Base-by-base conservation (phyloP, 2,113 vertebrate genomes). In the Amazona guildingii region DNA sequence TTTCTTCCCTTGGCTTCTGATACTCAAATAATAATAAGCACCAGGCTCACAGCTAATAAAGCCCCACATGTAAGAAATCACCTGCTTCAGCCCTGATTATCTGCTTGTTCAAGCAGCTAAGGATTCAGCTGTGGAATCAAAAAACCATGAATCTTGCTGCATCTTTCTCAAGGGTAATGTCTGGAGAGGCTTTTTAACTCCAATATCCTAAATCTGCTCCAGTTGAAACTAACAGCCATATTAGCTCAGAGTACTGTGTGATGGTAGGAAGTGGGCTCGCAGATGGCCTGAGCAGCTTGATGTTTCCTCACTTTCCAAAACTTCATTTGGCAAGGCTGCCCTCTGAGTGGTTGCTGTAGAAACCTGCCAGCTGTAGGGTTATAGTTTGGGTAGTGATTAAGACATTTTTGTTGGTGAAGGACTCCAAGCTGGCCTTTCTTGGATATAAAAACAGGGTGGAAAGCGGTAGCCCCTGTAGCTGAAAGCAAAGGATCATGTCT, bases 261-360 rank as follows among this genome's bases (percentile, higher is more conserved):
- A 3, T 27, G 11, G 25, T 46, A 70, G 23, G 33, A 74, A 67
- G n/a, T 7, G 23, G 51, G n/a, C n/a, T 70, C 9, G 57, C 17
- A 49, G 24, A 25, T 0, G 3, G 21, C 13, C 69, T 37, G 48
- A 79, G 39, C 25, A 76, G 39, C 54, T 64, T 33, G 3, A 20
- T 15, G 17, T 15, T 82, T 52, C 33, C 33, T 75, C 31, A 16
- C 11, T 37, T 74, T 68, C 37, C 24, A 17, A n/a, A 44, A 31
- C 17, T n/a, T 20, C 0, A 0, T 31, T 63, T 84, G 35, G 29
- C 17, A 35, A 0, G 1, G 64, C 23, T 70, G 37, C 17, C 23
- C 37, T 59, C 43, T 52, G 31, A 75, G 61, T 2, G 17, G 21
- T 14, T 2, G 0, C 61, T 77, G 43, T 31, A 77, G 59, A 74